Percentiles rank a stretch among this genome's conserved stretches.
Conservation (phyloP, 2,797 vertebrate genomes). For the Sebastes glaucus region DNA sequence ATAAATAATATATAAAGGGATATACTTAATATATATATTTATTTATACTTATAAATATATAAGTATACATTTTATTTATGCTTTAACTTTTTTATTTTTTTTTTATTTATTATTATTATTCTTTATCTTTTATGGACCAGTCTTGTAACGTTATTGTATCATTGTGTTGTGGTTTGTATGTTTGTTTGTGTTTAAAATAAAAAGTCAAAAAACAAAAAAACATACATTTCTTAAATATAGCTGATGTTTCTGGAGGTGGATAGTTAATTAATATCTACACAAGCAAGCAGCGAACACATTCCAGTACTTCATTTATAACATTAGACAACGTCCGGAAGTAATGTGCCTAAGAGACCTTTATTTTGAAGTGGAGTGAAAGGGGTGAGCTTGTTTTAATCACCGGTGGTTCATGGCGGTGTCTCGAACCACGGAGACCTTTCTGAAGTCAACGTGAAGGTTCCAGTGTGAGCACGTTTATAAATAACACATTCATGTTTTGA, state of each 20-base stretch:
- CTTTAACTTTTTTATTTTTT: too few relatives aligned
- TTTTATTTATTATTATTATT: too few relatives aligned
- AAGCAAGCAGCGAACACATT: neutral
- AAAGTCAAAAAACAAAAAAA: neutral
- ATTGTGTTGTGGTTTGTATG: too few relatives aligned
- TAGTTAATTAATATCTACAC: neutral
- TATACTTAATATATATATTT: too few relatives aligned
- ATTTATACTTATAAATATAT: too few relatives aligned
- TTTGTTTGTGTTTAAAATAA: too few relatives aligned
- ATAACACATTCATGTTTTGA: neutral
- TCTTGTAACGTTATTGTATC: too few relatives aligned
- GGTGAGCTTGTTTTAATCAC: conserved; percentile 47
- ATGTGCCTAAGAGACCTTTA: conserved; percentile 27
- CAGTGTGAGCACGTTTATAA: neutral
- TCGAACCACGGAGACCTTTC: conserved; percentile 23
- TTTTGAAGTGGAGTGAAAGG: conserved; percentile 31
- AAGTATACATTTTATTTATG: too few relatives aligned
- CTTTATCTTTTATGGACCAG: too few relatives aligned
- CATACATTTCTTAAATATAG: neutral
- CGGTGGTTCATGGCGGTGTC: neutral
- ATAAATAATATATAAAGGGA: neutral
- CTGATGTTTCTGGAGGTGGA: fast-evolving
- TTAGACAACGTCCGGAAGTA: neutral
- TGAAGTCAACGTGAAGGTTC: neutral
- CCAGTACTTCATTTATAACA: neutral